Evolutionary conservation across 2,797 vertebrate species (phyloP), one percentile per base, ranked within the genome.

Genomic region (Mormyrops attenuatus): DNA sequence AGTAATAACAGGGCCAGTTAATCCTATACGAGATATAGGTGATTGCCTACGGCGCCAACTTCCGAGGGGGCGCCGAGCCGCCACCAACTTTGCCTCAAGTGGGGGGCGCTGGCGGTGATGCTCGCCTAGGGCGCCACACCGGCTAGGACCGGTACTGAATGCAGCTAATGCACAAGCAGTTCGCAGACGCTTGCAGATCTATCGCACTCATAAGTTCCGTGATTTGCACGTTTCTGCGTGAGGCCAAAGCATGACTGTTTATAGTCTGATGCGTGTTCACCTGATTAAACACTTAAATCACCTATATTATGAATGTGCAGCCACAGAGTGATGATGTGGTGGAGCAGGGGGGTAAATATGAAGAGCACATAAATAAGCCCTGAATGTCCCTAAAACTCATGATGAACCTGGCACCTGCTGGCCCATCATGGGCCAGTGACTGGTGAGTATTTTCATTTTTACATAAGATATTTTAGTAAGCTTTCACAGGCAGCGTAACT

Each of bases 101-200:
- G 26, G 26, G 26, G 26, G 26, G 26, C 26, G 26, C 26, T 30
- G 26, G 26, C 26, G 26, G 26, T 30, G 26, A 30, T 30, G 26
- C 26, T 30, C 26, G 26, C 26, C 26, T 30, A 30, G 26, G 26
- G 26, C 26, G 26, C 26, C 26, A 30, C 26, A 30, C 26, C 26
- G 26, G 26, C 26, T 30, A 30, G 26, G 26, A 30, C 26, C 26
- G 26, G 26, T 30, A 30, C 26, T 30, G 26, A 30, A 30, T 44
- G 87, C 87, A 50, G 63, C 66, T 50, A 47, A 47, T 47, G 91
- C 84, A 91, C 91, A 94, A 94, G 93, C 94, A 93, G 94, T 93
- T 91, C 44, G 90, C 80, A 57, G 90, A 91, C 94, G 93, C 88
- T 89, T 53, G 47, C 69, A 89, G 26, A 13, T 7, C 26, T 6